Evolutionary conservation across 2,888 invertebrate species (phyloP).

Genomic region (Kryphioiulus occultus): DNA sequence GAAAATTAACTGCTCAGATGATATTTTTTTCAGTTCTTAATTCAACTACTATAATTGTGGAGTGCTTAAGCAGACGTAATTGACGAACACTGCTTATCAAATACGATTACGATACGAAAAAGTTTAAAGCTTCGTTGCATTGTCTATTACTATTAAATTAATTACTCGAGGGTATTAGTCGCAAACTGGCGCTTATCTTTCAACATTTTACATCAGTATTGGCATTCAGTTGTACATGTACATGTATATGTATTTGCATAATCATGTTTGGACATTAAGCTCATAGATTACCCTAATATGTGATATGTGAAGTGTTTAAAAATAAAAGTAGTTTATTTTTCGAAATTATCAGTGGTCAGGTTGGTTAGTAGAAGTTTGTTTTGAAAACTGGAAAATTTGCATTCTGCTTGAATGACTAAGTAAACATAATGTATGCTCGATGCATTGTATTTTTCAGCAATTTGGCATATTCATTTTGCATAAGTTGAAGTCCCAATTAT

Average conservation of each 20-base stretch:
- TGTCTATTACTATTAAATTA: background rate
- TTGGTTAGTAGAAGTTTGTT: no score
- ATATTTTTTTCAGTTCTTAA: background rate
- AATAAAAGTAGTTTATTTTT: no score
- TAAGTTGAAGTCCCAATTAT: background rate
- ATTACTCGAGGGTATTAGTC: background rate
- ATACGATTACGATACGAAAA: background rate
- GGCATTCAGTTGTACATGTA: background rate
- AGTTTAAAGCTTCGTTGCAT: background rate
- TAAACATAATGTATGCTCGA: no score
- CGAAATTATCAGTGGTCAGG: no score
- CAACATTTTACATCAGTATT: background rate
- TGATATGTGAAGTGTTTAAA: no score
- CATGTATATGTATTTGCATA: no score
- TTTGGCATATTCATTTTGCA: background rate
- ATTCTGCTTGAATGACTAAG: no score
- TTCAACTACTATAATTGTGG: background rate
- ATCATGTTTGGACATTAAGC: background rate
- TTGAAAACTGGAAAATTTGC: no score
- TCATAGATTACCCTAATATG: background rate
- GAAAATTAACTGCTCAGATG: background rate
- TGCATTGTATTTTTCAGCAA: background rate
- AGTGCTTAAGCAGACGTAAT: background rate
- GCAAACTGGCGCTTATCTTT: background rate
- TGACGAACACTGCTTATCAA: background rate